phyloP scores from a whole-genome alignment of 2,888 invertebrate species.

The Sisyra terminalis region DNA sequence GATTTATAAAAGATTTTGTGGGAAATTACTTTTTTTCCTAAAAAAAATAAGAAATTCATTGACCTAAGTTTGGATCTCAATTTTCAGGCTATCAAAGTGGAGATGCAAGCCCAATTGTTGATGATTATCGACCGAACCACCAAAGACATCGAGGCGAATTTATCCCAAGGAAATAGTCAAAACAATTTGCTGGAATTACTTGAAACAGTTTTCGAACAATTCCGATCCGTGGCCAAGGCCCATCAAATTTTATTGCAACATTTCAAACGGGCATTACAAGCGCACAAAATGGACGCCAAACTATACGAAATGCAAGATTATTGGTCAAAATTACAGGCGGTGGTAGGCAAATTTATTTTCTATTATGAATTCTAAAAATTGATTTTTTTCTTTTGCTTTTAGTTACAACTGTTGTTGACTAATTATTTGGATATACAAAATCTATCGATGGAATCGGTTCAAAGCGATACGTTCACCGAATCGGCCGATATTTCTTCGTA shows the following conservation, averaged over 20 bases:
- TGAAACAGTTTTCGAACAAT: conserved; percentile 64
- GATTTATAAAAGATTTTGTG: too few relatives aligned
- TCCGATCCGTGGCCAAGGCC: conserved; percentile 63
- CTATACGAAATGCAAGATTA: conserved; percentile 62
- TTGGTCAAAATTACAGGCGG: conserved; percentile 80
- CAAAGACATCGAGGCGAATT: conserved; percentile 46
- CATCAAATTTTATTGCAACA: conserved; percentile 50
- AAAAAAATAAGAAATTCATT: conserved; percentile 6
- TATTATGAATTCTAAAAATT: too few relatives aligned
- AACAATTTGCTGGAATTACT: conserved; percentile 39
- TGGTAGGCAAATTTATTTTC: too few relatives aligned
- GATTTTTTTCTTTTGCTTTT: conserved; percentile 15
- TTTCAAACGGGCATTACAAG: conserved; percentile 43
- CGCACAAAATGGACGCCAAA: conserved; percentile 33
- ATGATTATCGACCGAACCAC: conserved; percentile 67
- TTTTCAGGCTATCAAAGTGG: conserved; percentile 54
- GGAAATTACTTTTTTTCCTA: too few relatives aligned
- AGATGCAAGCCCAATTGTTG: conserved; percentile 67
- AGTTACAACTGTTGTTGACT: conserved; percentile 69
- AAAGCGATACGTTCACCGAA: conserved; percentile 19
- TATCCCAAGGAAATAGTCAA: conserved; percentile 21
- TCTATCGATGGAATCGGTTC: conserved; percentile 43
- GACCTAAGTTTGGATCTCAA: conserved; percentile 5
- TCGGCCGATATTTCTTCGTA: conserved; percentile 36
- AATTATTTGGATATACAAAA: conserved; percentile 82